Evolutionary conservation across 1,140 invertebrate species (phyloP), one percentile per base, ranked within the genome.

Genomic region (Monochamus saltuarius): DNA sequence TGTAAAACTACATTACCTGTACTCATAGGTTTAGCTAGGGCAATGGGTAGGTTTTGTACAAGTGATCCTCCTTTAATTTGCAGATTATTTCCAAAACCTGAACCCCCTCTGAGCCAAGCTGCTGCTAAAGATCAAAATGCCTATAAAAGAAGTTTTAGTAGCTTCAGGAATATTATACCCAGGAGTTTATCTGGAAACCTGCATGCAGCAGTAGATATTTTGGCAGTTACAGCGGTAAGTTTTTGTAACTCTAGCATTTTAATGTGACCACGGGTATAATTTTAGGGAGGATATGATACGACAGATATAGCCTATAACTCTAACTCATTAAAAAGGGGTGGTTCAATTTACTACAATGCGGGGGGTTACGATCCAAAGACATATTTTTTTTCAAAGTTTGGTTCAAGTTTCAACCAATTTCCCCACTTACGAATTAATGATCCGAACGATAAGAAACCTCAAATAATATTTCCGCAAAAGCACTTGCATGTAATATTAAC

Each of bases 361-460:
- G 82, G 87, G 4, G 84, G 86, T 1, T 90, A 90, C 65, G 91
- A 95, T 78, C 85, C 90, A 1, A 87, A 86, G 0, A 88, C 85
- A 8, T 90, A 94, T 74, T 95, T 95, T 75, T 97, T 97, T 69
- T 87, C 89, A 47, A 93, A 94, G 70, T 93, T 91, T 71, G 95
- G 94, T 14, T 96, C 95, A 0, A 94, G 90, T 73, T 97, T 97
- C 62, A 91, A 92, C 78, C 89, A 92, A 72, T 90, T 90, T 71
- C 87, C 89, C 0, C 87, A 91, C 58, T 87, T 91, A 84, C 79
- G 87, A 46, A 86, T 87, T 40, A 84, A 83, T 9, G 71, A 74
- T 61, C 37, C 56, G 7, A 59, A 56, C 6, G 84, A 88, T 22
- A 88, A 84, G 62, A 83, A 83, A 72, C 76, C 74, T 46, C 81